Percentiles rank a stretch among this genome's conserved stretches.
phyloP scores from a whole-genome alignment of 2,113 vertebrate genomes.

The Acrocephalus kingi region DNA sequence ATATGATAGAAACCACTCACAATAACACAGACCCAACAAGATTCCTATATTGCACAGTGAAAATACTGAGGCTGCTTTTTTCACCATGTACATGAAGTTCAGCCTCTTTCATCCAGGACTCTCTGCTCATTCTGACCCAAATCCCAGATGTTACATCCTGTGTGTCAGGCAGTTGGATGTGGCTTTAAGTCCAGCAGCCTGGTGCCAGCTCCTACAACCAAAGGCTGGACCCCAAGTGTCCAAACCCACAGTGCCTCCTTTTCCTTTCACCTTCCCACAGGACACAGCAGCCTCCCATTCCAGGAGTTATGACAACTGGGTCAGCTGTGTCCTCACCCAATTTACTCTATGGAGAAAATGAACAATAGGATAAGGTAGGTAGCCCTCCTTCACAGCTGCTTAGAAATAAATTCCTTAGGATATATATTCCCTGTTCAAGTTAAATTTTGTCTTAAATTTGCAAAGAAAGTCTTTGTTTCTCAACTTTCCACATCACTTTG shows the following conservation, averaged over 20 bases:
- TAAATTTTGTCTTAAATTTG: background rate
- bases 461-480: background rate
- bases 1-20: background rate
- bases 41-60: background rate
- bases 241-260: background rate
- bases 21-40: fast-evolving
- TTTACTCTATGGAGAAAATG: background rate
- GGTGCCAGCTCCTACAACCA: background rate
- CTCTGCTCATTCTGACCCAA: background rate
- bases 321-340: background rate
- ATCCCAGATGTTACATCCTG: fast-evolving
- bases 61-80: background rate
- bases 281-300: background rate
- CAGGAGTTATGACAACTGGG: background rate
- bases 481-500: background rate
- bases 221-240: background rate
- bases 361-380: background rate
- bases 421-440: background rate
- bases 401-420: background rate
- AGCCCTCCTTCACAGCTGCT: background rate
- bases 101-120: background rate
- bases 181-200: background rate
- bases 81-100: fast-evolving
- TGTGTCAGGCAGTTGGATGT: background rate
- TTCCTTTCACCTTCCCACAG: background rate